Base-by-base conservation (phyloP, 2,888 invertebrate genomes). In the Clostera curtula region DNA sequence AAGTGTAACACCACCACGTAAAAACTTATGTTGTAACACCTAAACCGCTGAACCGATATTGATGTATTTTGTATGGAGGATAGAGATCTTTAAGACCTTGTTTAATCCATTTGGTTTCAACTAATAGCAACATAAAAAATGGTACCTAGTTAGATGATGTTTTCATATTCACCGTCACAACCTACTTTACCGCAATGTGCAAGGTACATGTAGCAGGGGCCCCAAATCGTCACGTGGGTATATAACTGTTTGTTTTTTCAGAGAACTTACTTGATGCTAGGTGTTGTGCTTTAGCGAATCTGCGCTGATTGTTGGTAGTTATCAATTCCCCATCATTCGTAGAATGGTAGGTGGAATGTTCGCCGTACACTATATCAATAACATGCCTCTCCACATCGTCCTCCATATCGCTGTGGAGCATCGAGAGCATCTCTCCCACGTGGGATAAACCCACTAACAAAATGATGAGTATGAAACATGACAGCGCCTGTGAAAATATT, bases 331-430 rank as follows among this genome's bases (percentile, higher is more conserved):
- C 74, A 32, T 77, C 75, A 27, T n/a, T n/a, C n/a, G n/a, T n/a
- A n/a, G n/a, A n/a, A n/a, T 75, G 73, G 31, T 70, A 73, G 4
- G 62, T 56, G 20, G 70, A 39, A 27, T 70, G 67, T 9, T 73
- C 69, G 10, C 71, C 74, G 24, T 74, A 71, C 3, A 56, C 46
- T 20, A 72, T 54, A 36, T 72, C 74, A 33, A 74, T 64, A 2
- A 80, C 79, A 12, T 67, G 69, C 19, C 80, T 61, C 26, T 84
- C 84, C 0, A 79, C 82, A 27, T 84, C 83, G 23, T 84, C 84
- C 38, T 77, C 82, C 84, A 85, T 84, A 32, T 85, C 85, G 19
- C 70, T 72, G 43, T 82, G 77, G 4, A 85, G 69, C 74, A 82
- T 75, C 4, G 75, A 69, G 19, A 83, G 51, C 76, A 84, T 83